Percentiles rank a stretch among this genome's conserved stretches.
These are phyloP conservation scores for Heliangelus exortis DNA, from an alignment of 2,797 vertebrate species.

Conservation along the genomic window DNA sequence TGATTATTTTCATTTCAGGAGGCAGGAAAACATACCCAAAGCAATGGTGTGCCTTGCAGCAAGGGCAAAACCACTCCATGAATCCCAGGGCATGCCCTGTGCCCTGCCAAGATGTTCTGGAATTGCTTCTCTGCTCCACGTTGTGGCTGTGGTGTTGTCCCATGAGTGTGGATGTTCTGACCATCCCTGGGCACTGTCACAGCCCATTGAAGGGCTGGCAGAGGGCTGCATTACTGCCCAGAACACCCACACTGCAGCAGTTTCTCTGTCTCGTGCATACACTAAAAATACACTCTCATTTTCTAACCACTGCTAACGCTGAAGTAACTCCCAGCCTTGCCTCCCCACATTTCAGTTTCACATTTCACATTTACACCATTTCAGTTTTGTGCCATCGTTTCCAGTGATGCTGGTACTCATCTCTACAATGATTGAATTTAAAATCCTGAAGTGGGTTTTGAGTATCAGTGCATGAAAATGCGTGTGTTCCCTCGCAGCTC, in stretches of 20 bases:
- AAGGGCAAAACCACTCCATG: neutral
- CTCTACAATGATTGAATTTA: neutral
- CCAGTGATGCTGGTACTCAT: neutral
- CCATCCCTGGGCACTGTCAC: neutral
- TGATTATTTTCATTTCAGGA: neutral
- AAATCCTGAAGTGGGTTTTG: neutral
- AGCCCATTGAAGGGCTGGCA: neutral
- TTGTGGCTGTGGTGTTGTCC: neutral
- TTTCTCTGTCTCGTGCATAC: neutral
- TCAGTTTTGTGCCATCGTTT: neutral
- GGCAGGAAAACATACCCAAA: neutral
- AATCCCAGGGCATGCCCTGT: neutral
- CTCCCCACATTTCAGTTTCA: too few relatives aligned
- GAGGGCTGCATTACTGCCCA: neutral
- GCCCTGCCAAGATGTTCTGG: neutral
- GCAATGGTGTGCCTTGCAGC: neutral
- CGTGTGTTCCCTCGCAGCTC: neutral
- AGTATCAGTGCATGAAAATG: neutral
- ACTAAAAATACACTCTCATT: neutral
- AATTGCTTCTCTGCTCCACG: neutral
- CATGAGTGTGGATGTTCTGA: accelerated
- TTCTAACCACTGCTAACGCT: neutral
- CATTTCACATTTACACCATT: neutral
- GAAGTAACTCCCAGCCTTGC: neutral
- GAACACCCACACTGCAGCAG: too few relatives aligned